A percentile compares a stretch with the other conserved stretches of the same genome.
Conservation (phyloP, 2,113 vertebrate species). For the Clarias gariepinus region DNA sequence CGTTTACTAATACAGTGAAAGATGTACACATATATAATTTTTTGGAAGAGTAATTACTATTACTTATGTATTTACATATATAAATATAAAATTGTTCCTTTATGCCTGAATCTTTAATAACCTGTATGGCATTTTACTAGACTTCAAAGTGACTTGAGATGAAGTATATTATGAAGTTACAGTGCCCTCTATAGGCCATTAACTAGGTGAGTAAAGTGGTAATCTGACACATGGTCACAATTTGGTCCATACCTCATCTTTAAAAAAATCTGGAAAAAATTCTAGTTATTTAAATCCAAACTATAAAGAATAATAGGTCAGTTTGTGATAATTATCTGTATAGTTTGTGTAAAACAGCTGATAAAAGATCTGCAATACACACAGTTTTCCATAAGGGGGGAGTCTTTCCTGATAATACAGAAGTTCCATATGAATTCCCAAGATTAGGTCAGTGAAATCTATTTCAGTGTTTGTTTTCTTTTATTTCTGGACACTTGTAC, state of each 20-base stretch:
- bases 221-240: background rate
- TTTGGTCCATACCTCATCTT: background rate
- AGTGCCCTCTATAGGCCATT: constrained; percentile 40
- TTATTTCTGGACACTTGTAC: constrained; percentile 1
- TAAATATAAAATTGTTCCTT: background rate
- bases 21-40: background rate
- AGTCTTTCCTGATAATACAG: constrained; percentile 25
- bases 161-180: constrained; percentile 7
- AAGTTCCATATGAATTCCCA: background rate
- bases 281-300: background rate
- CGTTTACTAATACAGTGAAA: background rate
- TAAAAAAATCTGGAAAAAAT: too few relatives aligned
- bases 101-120: background rate
- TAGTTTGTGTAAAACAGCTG: background rate
- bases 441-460: background rate
- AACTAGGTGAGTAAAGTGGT: background rate
- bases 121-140: background rate
- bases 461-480: background rate
- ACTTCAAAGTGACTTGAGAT: background rate
- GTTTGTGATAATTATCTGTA: background rate
- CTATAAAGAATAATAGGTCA: background rate
- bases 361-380: background rate
- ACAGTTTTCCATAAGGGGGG: constrained; percentile 31
- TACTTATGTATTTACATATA: background rate
- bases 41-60: too few relatives aligned